These are phyloP conservation scores for Morone chrysops DNA, from an alignment of 2,113 vertebrate genomes.

Conservation along the genomic window DNA sequence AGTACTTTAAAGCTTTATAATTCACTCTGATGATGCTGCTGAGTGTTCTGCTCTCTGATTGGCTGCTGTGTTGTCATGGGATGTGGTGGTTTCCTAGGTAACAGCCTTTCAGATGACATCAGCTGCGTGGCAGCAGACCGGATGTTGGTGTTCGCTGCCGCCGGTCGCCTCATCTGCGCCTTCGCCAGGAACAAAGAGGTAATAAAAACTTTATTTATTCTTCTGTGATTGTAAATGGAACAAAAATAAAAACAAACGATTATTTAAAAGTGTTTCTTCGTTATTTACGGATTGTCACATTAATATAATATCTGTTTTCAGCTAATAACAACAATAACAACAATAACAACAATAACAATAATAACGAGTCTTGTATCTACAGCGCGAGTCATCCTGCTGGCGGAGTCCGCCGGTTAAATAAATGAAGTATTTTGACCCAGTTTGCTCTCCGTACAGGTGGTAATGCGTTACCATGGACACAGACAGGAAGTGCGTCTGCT, in stretches of 20 bases:
- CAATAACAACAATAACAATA: too few relatives aligned
- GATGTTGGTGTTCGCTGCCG: constrained; percentile 92
- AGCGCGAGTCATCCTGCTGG: too few relatives aligned
- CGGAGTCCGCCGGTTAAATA: too few relatives aligned
- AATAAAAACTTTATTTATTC: background rate
- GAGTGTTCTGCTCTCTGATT: constrained; percentile 34
- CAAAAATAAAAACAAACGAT: too few relatives aligned
- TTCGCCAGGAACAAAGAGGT: constrained; percentile 89
- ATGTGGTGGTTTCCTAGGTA: constrained; percentile 84
- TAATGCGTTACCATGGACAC: constrained; percentile 91
- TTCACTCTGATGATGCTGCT: background rate
- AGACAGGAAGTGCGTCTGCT: constrained; percentile 89
- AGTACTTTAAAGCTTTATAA: constrained; percentile 77
- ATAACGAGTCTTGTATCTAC: too few relatives aligned
- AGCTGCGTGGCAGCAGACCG: constrained; percentile 91
- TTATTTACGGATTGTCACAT: too few relatives aligned
- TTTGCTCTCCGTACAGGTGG: constrained; percentile 82
- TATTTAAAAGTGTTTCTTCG: too few relatives aligned
- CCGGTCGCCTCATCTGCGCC: constrained; percentile 86
- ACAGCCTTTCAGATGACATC: constrained; percentile 92
- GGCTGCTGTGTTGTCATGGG: constrained; percentile 30
- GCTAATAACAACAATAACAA: too few relatives aligned
- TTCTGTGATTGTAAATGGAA: too few relatives aligned
- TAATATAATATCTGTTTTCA: too few relatives aligned
- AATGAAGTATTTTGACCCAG: background rate